phyloP scores from a whole-genome alignment of 2,797 vertebrate species.

The Anguilla marmorata region DNA sequence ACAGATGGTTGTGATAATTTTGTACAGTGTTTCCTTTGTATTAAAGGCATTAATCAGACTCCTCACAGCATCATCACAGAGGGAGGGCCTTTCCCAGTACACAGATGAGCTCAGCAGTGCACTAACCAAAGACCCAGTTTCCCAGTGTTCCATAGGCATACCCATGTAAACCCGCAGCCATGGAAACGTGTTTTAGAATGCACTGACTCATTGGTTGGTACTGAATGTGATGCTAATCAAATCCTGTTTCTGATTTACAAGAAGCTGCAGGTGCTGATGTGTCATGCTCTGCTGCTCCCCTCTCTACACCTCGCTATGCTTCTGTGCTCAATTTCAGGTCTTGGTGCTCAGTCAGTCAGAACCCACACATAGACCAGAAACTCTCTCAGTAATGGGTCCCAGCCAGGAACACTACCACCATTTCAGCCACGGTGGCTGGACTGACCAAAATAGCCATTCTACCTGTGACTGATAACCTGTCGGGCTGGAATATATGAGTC shows the following conservation, averaged over 20 bases:
- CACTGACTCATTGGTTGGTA: background rate
- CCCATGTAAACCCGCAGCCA: background rate
- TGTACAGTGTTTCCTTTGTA: background rate
- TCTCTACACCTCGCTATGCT: background rate
- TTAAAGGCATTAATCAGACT: constrained; percentile 10
- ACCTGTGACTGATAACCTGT: background rate
- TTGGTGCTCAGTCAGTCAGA: background rate
- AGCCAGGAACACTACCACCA: background rate
- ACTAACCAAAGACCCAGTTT: background rate
- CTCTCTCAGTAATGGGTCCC: background rate
- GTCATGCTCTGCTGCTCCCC: background rate
- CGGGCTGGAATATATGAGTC: background rate
- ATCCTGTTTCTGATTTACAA: background rate
- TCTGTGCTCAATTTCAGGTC: constrained; percentile 22
- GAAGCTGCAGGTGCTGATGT: background rate
- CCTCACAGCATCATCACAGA: background rate
- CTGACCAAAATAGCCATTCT: background rate
- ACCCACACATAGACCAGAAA: background rate
- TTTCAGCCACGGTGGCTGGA: background rate
- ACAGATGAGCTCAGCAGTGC: background rate
- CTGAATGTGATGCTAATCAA: background rate
- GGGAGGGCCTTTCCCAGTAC: background rate
- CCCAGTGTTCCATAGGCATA: background rate
- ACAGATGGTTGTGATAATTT: background rate
- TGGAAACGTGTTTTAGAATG: background rate